phyloP scores from a whole-genome alignment of 1,140 invertebrate genomes.

The Bombus sylvicola region DNA sequence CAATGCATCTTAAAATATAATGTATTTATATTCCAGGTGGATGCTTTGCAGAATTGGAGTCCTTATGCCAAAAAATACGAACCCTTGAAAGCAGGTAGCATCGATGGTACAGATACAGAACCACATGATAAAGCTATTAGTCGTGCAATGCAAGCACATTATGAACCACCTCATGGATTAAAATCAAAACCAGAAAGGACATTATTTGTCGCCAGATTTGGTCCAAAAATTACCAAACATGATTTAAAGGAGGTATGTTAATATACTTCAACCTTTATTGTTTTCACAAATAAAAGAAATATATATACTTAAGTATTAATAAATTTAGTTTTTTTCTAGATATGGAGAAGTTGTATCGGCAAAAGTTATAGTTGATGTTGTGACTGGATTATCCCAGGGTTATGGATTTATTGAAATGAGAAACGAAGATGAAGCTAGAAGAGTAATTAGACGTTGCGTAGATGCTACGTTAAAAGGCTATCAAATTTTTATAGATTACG shows the following conservation, averaged over 20 bases:
- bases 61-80: slow-evolving; percentile 85
- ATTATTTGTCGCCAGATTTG: slow-evolving; percentile 91
- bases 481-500: slow-evolving; percentile 88
- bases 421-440: slow-evolving; percentile 84
- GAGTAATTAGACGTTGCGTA: slow-evolving; percentile 85
- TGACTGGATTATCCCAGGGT: slow-evolving; percentile 91
- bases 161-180: slow-evolving; percentile 86
- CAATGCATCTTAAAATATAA: background rate
- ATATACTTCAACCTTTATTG: background rate
- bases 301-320: background rate
- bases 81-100: slow-evolving; percentile 90
- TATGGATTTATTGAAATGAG: slow-evolving; percentile 95
- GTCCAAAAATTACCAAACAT: slow-evolving; percentile 86
- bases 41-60: slow-evolving; percentile 79
- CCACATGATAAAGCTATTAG: slow-evolving; percentile 92
- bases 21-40: slow-evolving; percentile 15
- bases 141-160: slow-evolving; percentile 88
- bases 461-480: slow-evolving; percentile 85
- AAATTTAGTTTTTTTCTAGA: slow-evolving; percentile 85
- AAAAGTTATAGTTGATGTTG: slow-evolving; percentile 89
- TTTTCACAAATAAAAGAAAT: background rate
- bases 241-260: slow-evolving; percentile 74
- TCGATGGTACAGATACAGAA: slow-evolving; percentile 92
- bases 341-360: slow-evolving; percentile 88
- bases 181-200: slow-evolving; percentile 89